Evolutionary conservation across 2,113 vertebrate species (phyloP), one percentile per base, ranked within the genome.

Genomic region (Rostratula benghalensis): DNA sequence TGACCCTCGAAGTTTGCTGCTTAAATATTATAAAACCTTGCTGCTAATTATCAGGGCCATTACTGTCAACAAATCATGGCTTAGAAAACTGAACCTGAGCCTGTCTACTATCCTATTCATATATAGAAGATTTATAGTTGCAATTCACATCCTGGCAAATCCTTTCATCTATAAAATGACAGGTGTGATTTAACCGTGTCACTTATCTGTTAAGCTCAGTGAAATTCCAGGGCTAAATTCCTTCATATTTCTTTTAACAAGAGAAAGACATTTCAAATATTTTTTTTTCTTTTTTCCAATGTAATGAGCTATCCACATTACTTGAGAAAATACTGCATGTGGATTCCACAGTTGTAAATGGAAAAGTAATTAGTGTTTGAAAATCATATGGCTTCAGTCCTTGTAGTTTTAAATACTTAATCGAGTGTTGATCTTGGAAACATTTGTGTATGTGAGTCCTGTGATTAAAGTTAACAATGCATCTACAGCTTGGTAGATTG

Each of bases 141-240:
- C 64, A 95, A 88, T 95, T 93, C 80, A 95, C 15, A 76, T 89
- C 35, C 77, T 80, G 53, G 73, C 83, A 93, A 95, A 95, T 92
- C 68, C 77, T 92, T 96, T 94, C 60, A 83, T 96, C 90, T 96
- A 61, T 70, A 83, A 94, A 96, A 90, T 81, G 84, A 85, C 92
- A 96, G 68, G 39, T 78, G 24, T 75, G 64, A 92, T 95, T 96
- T 94, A 96, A 6, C 30, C 33, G 70, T 43, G 71, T 78, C 92
- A 95, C 90, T 96, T 95, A 70, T 22, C 71, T 80, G 22, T 56
- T 88, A 90, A 92, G 51, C 39, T 87, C 61, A 57, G 60, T 60
- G 39, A 96, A 93, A 92, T 92, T 96, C 59, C 64, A 70, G 57
- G 35, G 43, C 37, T 93, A 59, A 96, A 88, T 86, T 93, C 45